Base-by-base conservation (phyloP, 2,797 vertebrate genomes). In the Enteromius unitaeniatus region DNA sequence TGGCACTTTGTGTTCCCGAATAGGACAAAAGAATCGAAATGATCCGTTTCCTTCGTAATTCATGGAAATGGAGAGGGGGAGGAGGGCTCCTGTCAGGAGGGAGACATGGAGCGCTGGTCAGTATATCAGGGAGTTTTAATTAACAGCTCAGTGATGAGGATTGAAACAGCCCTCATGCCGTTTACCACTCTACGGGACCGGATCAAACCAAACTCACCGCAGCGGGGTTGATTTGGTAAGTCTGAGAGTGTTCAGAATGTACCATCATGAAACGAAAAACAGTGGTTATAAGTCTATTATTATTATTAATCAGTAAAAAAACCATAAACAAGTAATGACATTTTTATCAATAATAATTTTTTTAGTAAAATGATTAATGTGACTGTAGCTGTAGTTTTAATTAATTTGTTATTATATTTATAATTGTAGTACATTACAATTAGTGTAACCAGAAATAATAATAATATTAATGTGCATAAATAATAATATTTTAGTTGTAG, bases 61-160 rank as follows among this genome's bases (percentile, higher is more conserved):
- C 45, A 10, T 55, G 69, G 13, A 31, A 34, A 31, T 62, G 60
- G 64, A 37, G 47, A 31, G 60, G 58, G 47, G 81, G 72, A 76
- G 72, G 62, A 26, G 31, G 60, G 34, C 45, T 6, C 60, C 45
- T 53, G 17, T 92, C 86, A 88, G 91, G 92, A 91, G 95, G 94
- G 92, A 93, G 93, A 93, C 94, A 93, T 94, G 93, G 93, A 92
- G 91, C 94, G 94, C 95, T 95, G 95, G 94, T 95, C 94, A 95
- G 93, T 95, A 95, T 95, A 95, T 96, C 95, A 95, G 94, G 93
- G 93, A 94, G 93, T 93, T 95, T 95, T 96, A 96, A 96, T 96
- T 95, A 95, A 93, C 93, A 93, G 92, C 91, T 93, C 93, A 92
- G 92, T 93, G 93, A 94, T 91, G 89, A 92, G 93, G 91, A 90